A percentile compares a stretch with the other conserved stretches of the same genome.
These are phyloP conservation scores for Olivierus martensii DNA, from an alignment of 1,140 invertebrate species.

Conservation along the genomic window DNA sequence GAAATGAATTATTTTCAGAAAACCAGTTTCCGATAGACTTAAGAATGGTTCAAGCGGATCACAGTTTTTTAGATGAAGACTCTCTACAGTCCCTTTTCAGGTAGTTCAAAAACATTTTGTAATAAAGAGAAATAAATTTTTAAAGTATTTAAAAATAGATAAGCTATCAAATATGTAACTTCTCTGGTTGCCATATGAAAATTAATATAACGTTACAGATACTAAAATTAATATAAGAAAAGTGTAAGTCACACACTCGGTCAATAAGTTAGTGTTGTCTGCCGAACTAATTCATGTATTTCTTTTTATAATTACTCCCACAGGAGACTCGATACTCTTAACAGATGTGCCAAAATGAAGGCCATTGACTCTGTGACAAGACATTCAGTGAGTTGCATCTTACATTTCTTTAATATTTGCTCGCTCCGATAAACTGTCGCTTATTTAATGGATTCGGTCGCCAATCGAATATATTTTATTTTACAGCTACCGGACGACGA, in stretches of 20 bases:
- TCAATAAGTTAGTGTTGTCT: too few relatives aligned
- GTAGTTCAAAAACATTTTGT: slow-evolving; percentile 20
- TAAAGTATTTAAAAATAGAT: too few relatives aligned
- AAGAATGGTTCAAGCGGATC: slow-evolving; percentile 74
- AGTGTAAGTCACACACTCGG: too few relatives aligned
- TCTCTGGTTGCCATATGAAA: too few relatives aligned
- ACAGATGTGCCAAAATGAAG: slow-evolving; percentile 79
- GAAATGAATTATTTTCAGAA: slow-evolving; percentile 56
- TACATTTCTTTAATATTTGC: too few relatives aligned
- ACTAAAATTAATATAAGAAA: too few relatives aligned
- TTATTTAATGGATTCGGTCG: too few relatives aligned
- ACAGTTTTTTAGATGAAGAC: slow-evolving; percentile 77
- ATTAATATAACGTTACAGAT: too few relatives aligned
- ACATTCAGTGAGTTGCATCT: slow-evolving; percentile 24
- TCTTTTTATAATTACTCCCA: slow-evolving; percentile 10
- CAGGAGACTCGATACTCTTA: slow-evolving; percentile 68
- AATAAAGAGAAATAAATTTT: neutral
- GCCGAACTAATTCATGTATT: too few relatives aligned
- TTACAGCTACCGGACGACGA: slow-evolving; percentile 45
- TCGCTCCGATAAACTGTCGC: too few relatives aligned
- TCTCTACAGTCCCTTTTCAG: slow-evolving; percentile 75
- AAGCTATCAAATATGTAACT: too few relatives aligned
- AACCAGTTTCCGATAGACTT: slow-evolving; percentile 86
- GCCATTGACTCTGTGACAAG: slow-evolving; percentile 40
- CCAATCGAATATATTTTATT: too few relatives aligned